phyloP scores from a whole-genome alignment of 2,113 vertebrate species.

The Megaceryle torquata region DNA sequence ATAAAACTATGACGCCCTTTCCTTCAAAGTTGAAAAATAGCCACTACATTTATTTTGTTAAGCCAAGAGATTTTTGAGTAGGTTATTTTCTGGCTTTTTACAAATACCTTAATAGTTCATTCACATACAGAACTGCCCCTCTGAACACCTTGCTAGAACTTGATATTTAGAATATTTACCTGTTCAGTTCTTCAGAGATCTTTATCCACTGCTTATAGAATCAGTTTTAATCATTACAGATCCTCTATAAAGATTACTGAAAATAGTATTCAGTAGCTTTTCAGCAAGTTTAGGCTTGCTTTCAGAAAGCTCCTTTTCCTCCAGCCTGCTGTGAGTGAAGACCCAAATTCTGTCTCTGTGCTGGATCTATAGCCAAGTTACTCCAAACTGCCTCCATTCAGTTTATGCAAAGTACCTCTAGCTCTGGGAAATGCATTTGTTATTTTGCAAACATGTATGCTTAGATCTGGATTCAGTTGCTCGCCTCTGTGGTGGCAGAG shows the following conservation, averaged over 20 bases:
- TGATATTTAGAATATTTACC: slow-evolving; percentile 9
- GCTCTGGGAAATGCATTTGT: background rate
- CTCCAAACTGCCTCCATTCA: background rate
- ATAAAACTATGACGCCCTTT: background rate
- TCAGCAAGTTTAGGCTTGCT: background rate
- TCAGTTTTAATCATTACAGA: background rate
- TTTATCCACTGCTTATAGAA: background rate
- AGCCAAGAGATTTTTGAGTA: background rate
- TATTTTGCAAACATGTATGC: background rate
- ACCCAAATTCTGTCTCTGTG: background rate
- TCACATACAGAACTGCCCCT: background rate
- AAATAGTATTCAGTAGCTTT: background rate
- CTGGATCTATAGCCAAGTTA: background rate
- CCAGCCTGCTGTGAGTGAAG: background rate
- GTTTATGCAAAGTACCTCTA: slow-evolving; percentile 6
- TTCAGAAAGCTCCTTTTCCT: background rate
- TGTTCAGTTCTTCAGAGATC: background rate
- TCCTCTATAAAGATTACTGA: background rate
- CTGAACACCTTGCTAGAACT: background rate
- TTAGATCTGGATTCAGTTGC: background rate
- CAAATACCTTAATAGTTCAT: background rate
- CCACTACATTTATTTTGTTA: slow-evolving; percentile 9
- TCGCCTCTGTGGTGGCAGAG: background rate
- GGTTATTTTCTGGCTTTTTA: background rate
- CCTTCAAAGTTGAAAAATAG: slow-evolving; percentile 32